A percentile compares a stretch with the other conserved stretches of the same genome.
Conservation (phyloP, 2,797 vertebrate species). For the Enteromius afrohamiltoni region DNA sequence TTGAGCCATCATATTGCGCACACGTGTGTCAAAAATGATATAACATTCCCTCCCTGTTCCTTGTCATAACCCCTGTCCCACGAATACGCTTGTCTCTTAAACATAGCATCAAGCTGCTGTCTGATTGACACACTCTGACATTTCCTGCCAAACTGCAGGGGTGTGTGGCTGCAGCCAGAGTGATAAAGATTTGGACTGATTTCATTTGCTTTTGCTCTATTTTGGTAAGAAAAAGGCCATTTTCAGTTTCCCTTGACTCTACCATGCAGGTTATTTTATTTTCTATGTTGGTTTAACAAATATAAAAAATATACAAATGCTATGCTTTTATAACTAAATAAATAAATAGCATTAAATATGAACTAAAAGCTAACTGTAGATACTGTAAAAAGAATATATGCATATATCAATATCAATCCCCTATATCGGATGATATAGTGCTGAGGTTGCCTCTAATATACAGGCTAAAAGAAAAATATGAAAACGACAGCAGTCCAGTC, state of each 20-base stretch:
- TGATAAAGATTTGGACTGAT: slow-evolving; percentile 41
- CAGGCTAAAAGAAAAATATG: not conserved
- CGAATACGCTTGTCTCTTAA: slow-evolving; percentile 45
- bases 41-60: slow-evolving; percentile 20
- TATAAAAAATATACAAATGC: not conserved
- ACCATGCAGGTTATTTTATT: not conserved
- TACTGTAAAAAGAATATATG: not conserved
- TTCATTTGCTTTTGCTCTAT: slow-evolving; percentile 12
- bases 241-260: not conserved
- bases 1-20: slow-evolving; percentile 35
- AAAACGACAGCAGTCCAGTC: not conserved
- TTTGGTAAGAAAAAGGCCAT: not conserved
- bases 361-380: not conserved
- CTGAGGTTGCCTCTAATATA: not conserved
- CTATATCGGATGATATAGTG: not conserved
- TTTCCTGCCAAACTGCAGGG: slow-evolving; percentile 38
- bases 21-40: slow-evolving; percentile 51
- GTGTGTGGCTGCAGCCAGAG: slow-evolving; percentile 15
- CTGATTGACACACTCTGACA: slow-evolving; percentile 45
- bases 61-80: slow-evolving; percentile 30
- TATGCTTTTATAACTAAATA: not conserved
- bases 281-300: not conserved
- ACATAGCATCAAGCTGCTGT: slow-evolving; percentile 35
- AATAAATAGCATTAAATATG: not conserved
- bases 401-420: not conserved